Evolutionary conservation across 2,113 vertebrate species (phyloP), one percentile per base, ranked within the genome.

Genomic region (Etheostoma cragini): DNA sequence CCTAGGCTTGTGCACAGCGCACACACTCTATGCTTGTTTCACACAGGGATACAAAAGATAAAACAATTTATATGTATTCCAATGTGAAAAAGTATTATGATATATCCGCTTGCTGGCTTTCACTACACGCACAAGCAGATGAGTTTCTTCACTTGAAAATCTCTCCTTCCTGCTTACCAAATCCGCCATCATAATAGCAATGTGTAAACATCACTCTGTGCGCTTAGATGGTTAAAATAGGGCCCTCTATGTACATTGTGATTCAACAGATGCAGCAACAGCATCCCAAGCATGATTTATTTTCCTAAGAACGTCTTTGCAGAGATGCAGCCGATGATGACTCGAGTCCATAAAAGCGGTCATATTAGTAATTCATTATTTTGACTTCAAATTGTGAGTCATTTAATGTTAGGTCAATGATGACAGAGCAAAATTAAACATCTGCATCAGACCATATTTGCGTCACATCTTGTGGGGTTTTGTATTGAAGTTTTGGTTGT

Each of bases 191-290:
- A 42, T 42, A 42, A 42, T 42, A 11, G 38, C 38, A 42, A 42
- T 42, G 8, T 2, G 8, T 8, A 8, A 38, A 38, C 35, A 8
- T 38, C 35, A 38, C 35, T 38, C 35, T 38, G 7, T 38, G 35
- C 7, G 7, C 35, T 38, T 38, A 38, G 35, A 38, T 38, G 7
- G 35, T 38, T 38, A 38, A 38, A 38, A 38, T 38, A 8, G 7
- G 1, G 35, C 1, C 35, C 7, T 38, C 17, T 56, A 17, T 0
- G 10, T 21, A 8, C 0, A 49, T 26, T 38, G 8, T 45, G 22
- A 74, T 50, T 54, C 58, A 79, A 24, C 21, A 58, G 14, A 35
- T 64, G 45, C 21, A 60, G 54, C 64, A 79, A n/a, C 30, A 33
- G 26, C 50, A 33, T 61, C 46, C 17, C 11, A 5, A 52, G 45